Evolutionary conservation across 1,140 invertebrate genomes (phyloP).

Genomic region (Helicoverpa zea): DNA sequence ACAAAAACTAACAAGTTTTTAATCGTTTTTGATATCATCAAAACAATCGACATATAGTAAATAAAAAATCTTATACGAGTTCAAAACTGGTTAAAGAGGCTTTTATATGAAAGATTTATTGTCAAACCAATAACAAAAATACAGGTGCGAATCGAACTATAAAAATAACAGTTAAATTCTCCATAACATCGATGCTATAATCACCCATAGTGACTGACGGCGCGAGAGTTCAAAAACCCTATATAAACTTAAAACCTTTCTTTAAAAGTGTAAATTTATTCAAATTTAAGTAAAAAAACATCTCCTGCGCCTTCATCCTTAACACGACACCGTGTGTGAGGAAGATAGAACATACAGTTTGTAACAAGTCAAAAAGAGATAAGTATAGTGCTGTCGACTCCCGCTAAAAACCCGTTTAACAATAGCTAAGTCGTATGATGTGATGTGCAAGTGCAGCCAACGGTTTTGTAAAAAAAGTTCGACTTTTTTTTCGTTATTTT

Average conservation of each 20-base stretch:
- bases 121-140: background rate
- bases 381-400: background rate
- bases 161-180: constrained; percentile 18
- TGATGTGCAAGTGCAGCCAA: constrained; percentile 44
- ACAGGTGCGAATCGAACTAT: background rate
- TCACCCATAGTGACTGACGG: constrained; percentile 17
- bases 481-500: constrained; percentile 22
- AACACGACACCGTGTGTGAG: constrained; percentile 47
- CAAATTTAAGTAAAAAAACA: constrained; percentile 72
- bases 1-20: background rate
- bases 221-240: constrained; percentile 67
- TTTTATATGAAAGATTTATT: background rate
- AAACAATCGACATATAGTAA: background rate
- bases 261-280: constrained; percentile 80
- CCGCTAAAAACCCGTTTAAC: constrained; percentile 50
- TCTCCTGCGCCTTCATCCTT: constrained; percentile 65
- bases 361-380: constrained; percentile 7
- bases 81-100: background rate
- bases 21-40: background rate
- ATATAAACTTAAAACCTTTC: constrained; percentile 63
- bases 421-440: constrained; percentile 48
- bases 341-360: constrained; percentile 45
- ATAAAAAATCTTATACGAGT: too few species aligned
- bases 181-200: constrained; percentile 34
- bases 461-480: constrained; percentile 40